These are phyloP conservation scores for Gulo gulo DNA, from an alignment of 2,113 vertebrate species.

Conservation along the genomic window DNA sequence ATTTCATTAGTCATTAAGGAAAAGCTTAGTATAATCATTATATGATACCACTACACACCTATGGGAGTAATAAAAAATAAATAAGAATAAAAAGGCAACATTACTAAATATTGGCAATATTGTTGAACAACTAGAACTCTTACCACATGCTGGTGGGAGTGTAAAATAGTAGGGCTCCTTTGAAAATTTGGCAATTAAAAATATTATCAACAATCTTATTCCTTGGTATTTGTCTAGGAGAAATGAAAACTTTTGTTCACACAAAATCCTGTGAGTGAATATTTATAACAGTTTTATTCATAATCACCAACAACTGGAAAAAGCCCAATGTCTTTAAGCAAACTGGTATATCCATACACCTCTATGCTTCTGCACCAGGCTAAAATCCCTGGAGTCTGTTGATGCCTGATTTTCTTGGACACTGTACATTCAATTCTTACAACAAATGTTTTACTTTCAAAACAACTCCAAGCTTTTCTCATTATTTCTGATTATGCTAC, in stretches of 20 bases:
- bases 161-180: not conserved
- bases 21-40: not conserved
- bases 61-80: not conserved
- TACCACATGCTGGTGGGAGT: not conserved
- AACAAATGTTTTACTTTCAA: not conserved
- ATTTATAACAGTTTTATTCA: not conserved
- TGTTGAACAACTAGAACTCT: not conserved
- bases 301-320: not conserved
- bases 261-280: not conserved
- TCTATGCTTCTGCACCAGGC: not conserved
- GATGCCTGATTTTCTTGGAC: not conserved
- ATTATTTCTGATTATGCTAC: not conserved
- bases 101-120: not conserved
- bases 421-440: not conserved
- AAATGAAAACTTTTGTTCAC: not conserved
- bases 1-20: not conserved
- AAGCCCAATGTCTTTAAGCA: not conserved
- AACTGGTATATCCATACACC: rapidly evolving
- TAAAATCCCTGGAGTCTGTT: not conserved
- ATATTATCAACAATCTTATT: not conserved
- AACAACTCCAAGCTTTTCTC: not conserved
- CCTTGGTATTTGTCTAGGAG: not conserved
- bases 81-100: not conserved
- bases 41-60: not conserved
- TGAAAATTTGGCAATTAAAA: not conserved